Percentiles rank a stretch among this genome's conserved stretches.
Evolutionary conservation across 2,113 vertebrate species (phyloP).

Genomic region (Sminthopsis crassicaudata): DNA sequence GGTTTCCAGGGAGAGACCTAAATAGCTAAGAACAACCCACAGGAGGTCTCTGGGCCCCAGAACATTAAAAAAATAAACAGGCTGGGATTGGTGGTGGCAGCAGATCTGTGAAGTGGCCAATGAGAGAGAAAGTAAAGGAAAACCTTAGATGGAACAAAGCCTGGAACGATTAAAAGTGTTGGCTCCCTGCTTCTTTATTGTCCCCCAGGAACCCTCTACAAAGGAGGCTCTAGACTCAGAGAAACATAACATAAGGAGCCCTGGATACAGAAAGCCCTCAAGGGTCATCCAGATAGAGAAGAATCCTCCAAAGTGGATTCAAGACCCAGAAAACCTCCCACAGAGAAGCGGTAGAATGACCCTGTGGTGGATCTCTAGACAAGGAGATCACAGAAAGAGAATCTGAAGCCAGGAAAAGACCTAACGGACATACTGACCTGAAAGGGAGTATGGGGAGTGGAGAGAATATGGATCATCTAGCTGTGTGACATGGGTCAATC

Average conservation of each 20-base stretch:
- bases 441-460: not conserved
- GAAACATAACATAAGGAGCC: not conserved
- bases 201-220: not conserved
- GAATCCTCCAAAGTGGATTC: not conserved
- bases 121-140: not conserved
- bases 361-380: not conserved
- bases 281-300: not conserved
- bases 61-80: not conserved
- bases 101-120: not conserved
- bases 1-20: not conserved
- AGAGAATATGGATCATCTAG: not conserved
- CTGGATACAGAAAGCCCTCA: not conserved
- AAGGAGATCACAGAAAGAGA: not conserved
- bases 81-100: not conserved
- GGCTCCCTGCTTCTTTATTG: not conserved
- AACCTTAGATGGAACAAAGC: not conserved
- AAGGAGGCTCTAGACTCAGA: not conserved
- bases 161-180: not conserved
- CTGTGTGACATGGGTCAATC: not conserved
- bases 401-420: not conserved
- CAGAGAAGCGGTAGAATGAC: not conserved
- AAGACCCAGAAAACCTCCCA: not conserved
- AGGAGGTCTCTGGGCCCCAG: not conserved
- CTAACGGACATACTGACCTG: not conserved
- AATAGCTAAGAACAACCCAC: not conserved